These are phyloP conservation scores for Dione juno DNA, from an alignment of 2,888 invertebrate species.

Conservation along the genomic window DNA sequence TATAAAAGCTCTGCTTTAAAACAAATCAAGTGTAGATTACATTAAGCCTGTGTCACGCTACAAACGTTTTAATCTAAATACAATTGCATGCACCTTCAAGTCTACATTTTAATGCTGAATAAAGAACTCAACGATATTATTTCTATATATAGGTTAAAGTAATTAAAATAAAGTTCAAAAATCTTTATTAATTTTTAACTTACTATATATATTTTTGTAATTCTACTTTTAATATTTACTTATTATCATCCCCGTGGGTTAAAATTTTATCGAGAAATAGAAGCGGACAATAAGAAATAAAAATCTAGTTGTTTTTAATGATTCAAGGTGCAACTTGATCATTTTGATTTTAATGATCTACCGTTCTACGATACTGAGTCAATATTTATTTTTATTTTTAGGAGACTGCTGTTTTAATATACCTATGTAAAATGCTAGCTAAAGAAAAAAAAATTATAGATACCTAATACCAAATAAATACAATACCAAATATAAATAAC, in stretches of 20 bases:
- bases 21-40: slow-evolving; percentile 28
- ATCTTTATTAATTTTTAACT: not conserved
- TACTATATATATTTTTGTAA: too few species aligned
- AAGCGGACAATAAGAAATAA: slow-evolving; percentile 15
- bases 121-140: not conserved
- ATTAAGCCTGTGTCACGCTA: slow-evolving; percentile 24
- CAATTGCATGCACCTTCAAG: slow-evolving; percentile 21
- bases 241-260: not conserved
- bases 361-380: not conserved
- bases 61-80: slow-evolving; percentile 30
- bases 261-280: not conserved
- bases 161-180: slow-evolving; percentile 6
- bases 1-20: slow-evolving; percentile 15
- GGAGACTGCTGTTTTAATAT: too few species aligned
- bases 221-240: not conserved
- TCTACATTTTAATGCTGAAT: slow-evolving; percentile 10
- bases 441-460: too few species aligned
- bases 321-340: not conserved
- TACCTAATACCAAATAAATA: too few species aligned
- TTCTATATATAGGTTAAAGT: slow-evolving; percentile 12
- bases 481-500: too few species aligned
- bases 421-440: not conserved
- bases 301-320: not conserved
- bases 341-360: slow-evolving; percentile 4
- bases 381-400: slow-evolving; percentile 9